phyloP scores from a whole-genome alignment of 2,797 vertebrate genomes.

The Gambusia yucatana region DNA sequence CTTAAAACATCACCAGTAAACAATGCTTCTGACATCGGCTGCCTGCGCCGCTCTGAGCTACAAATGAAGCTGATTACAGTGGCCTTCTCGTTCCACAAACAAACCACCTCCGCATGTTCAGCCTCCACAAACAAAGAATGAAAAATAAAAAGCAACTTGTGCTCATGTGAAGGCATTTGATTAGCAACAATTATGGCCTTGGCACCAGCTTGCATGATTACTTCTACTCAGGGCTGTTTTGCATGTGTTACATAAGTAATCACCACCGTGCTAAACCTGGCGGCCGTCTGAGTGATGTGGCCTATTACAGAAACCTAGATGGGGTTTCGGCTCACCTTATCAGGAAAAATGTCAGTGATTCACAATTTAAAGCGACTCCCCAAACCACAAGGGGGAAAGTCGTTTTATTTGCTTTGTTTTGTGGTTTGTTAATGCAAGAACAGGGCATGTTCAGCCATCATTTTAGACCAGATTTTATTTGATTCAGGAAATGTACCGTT shows the following conservation, averaged over 20 bases:
- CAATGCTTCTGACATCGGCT: constrained; percentile 30
- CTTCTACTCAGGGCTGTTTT: constrained; percentile 60
- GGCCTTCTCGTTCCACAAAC: constrained; percentile 42
- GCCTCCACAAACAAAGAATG: constrained; percentile 44
- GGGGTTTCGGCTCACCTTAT: constrained; percentile 57
- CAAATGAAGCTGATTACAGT: constrained; percentile 46
- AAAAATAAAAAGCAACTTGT: neutral
- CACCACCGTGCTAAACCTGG: constrained; percentile 36
- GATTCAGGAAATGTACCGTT: constrained; percentile 24
- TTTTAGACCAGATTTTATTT: constrained; percentile 36
- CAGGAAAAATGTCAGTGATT: constrained; percentile 61
- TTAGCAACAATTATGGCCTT: constrained; percentile 66
- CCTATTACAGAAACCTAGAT: constrained; percentile 64
- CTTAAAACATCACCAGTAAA: constrained; percentile 31
- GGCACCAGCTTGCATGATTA: constrained; percentile 52
- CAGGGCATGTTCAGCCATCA: constrained; percentile 27
- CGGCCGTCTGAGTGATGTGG: constrained; percentile 42
- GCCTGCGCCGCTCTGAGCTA: constrained; percentile 24
- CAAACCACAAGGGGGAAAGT: constrained; percentile 60
- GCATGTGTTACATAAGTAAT: constrained; percentile 49
- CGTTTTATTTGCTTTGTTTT: constrained; percentile 23
- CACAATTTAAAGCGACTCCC: constrained; percentile 58
- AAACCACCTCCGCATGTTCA: constrained; percentile 51
- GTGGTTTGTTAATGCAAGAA: neutral
- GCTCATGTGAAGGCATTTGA: constrained; percentile 60